Conservation (phyloP, 2,888 invertebrate species). For the Ernsta delagoae region DNA sequence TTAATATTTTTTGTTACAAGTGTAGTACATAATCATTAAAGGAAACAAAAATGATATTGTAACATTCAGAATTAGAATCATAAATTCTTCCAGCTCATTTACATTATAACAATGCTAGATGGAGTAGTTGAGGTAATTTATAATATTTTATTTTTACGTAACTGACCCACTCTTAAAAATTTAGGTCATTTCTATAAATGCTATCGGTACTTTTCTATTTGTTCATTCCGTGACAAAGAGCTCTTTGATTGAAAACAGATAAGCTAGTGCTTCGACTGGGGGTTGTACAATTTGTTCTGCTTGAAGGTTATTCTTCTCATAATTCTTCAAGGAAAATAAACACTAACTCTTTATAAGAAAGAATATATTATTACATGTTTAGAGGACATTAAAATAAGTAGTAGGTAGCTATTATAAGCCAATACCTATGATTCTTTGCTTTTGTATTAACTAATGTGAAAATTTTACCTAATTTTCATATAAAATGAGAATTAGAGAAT, state of each 20-base stretch:
- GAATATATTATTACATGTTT: too few species aligned
- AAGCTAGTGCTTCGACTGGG: conserved; percentile 8
- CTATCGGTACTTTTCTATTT: conserved; percentile 9
- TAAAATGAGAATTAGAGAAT: too few species aligned
- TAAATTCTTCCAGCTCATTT: too few species aligned
- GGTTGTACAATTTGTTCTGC: conserved; percentile 1
- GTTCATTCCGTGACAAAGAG: conserved; percentile 16
- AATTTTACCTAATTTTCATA: too few species aligned
- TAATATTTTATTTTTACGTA: background rate
- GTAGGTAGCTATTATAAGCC: too few species aligned
- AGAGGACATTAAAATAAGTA: too few species aligned
- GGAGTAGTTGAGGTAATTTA: too few species aligned
- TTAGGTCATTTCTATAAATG: background rate
- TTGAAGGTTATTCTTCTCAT: background rate
- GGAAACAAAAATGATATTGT: conserved; percentile 29
- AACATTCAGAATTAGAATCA: conserved; percentile 13
- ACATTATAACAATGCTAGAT: too few species aligned
- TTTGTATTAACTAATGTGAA: too few species aligned
- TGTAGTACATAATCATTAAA: conserved; percentile 30
- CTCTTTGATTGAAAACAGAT: conserved; percentile 20
- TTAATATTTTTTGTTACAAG: background rate
- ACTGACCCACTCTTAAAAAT: background rate
- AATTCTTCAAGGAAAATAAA: too few species aligned
- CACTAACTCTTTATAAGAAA: too few species aligned
- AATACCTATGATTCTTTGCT: too few species aligned